Conservation (phyloP, 2,888 invertebrate species). For the Coleophora flavipennella region DNA sequence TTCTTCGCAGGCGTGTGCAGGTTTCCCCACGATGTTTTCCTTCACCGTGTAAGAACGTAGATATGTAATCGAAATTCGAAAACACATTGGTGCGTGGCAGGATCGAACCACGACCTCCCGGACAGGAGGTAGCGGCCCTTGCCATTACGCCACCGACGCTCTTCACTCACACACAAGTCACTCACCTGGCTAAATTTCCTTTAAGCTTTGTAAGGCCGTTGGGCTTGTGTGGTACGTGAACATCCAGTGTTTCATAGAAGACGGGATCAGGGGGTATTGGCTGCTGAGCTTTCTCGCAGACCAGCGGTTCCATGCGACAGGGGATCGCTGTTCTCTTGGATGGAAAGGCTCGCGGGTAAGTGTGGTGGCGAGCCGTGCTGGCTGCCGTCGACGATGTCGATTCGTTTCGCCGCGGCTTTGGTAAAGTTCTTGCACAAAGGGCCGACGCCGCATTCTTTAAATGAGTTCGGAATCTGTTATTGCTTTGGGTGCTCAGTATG, state of each 20-base stretch:
- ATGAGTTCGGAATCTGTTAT: conserved; percentile 57
- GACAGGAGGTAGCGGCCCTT: too few species aligned
- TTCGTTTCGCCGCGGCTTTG: conserved; percentile 59
- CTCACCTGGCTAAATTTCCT: conserved; percentile 50
- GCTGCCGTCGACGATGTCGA: conserved; percentile 27
- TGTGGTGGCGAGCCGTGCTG: conserved; percentile 50
- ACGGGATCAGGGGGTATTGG: conserved; percentile 31
- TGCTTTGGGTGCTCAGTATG: conserved; percentile 61
- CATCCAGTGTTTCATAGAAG: conserved; percentile 29
- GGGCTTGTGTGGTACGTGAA: conserved; percentile 24
- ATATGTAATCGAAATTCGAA: too few species aligned
- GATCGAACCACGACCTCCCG: too few species aligned
- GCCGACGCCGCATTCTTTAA: conserved; percentile 64
- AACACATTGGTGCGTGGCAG: too few species aligned
- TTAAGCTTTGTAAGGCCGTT: conserved; percentile 46
- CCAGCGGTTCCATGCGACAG: conserved; percentile 50
- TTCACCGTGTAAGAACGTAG: too few species aligned
- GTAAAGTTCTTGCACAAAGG: conserved; percentile 58
- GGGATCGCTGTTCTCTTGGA: conserved; percentile 50
- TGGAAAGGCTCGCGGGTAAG: conserved; percentile 53
- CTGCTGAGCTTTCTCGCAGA: conserved; percentile 32
- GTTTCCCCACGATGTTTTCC: too few species aligned
- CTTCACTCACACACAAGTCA: too few species aligned
- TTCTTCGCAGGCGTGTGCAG: too few species aligned
- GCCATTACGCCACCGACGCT: too few species aligned